Percentiles rank a stretch among this genome's conserved stretches.
Conservation (phyloP, 2,888 invertebrate genomes). For the Drosophila subquinaria region DNA sequence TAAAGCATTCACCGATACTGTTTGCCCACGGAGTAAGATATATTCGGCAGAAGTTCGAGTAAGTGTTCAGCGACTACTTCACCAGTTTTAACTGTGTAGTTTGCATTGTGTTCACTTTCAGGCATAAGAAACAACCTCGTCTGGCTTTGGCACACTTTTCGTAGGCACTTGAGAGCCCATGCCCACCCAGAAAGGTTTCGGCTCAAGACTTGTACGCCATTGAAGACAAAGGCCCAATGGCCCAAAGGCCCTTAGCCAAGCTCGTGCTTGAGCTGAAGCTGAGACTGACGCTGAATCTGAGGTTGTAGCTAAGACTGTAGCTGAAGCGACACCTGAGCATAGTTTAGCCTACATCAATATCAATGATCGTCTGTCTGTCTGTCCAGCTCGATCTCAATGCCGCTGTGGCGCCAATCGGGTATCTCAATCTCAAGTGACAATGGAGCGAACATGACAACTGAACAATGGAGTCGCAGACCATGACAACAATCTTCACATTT, state of each 20-base stretch:
- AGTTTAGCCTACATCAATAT: slow-evolving; percentile 66
- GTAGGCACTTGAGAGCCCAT: slow-evolving; percentile 54
- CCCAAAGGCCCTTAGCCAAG: slow-evolving; percentile 52
- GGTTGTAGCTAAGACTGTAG: slow-evolving; percentile 11
- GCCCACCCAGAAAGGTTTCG: slow-evolving; percentile 65
- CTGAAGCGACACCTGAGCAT: slow-evolving; percentile 62
- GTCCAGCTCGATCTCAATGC: slow-evolving; percentile 62
- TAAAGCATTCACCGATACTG: too few species aligned
- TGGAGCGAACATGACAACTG: slow-evolving; percentile 56
- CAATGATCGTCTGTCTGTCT: slow-evolving; percentile 27
- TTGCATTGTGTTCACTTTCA: slow-evolving; percentile 35
- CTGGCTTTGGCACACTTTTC: slow-evolving; percentile 72
- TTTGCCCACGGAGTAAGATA: not conserved
- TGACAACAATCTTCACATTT: slow-evolving; percentile 61
- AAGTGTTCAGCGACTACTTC: not conserved
- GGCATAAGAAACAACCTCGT: slow-evolving; percentile 46
- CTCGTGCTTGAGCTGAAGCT: slow-evolving; percentile 44
- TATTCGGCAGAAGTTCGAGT: not conserved
- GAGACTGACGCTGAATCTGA: slow-evolving; percentile 13
- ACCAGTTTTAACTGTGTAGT: not conserved
- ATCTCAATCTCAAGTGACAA: slow-evolving; percentile 66
- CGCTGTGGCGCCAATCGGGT: slow-evolving; percentile 73
- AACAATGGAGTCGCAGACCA: slow-evolving; percentile 55
- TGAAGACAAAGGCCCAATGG: slow-evolving; percentile 49
- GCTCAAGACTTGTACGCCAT: slow-evolving; percentile 63